phyloP scores from a whole-genome alignment of 37 sponge, comb jelly and placozoan species.

The Oopsacas minuta region DNA sequence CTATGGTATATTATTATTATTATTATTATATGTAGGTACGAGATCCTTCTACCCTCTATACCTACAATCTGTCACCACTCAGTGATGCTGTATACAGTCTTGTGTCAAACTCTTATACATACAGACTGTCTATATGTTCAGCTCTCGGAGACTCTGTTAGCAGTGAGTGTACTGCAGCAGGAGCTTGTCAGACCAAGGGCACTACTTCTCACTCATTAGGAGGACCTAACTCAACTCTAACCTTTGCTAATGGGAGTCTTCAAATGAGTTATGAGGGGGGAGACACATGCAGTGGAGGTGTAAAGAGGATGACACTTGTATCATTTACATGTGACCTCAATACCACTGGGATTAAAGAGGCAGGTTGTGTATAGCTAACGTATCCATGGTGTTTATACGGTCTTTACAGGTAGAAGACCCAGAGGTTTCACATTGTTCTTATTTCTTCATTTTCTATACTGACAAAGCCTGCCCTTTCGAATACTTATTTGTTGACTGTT shows the following conservation, averaged over 20 bases:
- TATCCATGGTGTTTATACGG: neutral
- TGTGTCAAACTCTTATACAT: neutral
- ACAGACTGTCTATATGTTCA: neutral
- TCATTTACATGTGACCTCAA: neutral
- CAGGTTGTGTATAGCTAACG: neutral
- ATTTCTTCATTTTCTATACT: neutral
- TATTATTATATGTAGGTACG: neutral
- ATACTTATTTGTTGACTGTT: neutral
- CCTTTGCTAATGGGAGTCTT: neutral
- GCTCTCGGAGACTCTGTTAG: neutral
- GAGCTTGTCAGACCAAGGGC: slow-evolving; percentile 9
- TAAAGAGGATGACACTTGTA: neutral
- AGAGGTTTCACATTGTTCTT: neutral
- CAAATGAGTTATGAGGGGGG: slow-evolving; percentile 5
- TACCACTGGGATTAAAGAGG: neutral
- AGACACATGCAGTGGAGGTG: slow-evolving; percentile 4
- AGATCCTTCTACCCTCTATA: neutral
- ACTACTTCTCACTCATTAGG: neutral
- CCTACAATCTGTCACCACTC: neutral
- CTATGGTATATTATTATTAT: neutral
- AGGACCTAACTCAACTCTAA: neutral
- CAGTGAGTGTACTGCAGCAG: neutral
- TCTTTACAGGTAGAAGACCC: neutral
- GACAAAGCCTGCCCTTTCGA: slow-evolving; percentile 9
- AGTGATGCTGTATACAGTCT: neutral